These are phyloP conservation scores for Mobula hypostoma DNA, from an alignment of 2,113 vertebrate species.

Conservation along the genomic window DNA sequence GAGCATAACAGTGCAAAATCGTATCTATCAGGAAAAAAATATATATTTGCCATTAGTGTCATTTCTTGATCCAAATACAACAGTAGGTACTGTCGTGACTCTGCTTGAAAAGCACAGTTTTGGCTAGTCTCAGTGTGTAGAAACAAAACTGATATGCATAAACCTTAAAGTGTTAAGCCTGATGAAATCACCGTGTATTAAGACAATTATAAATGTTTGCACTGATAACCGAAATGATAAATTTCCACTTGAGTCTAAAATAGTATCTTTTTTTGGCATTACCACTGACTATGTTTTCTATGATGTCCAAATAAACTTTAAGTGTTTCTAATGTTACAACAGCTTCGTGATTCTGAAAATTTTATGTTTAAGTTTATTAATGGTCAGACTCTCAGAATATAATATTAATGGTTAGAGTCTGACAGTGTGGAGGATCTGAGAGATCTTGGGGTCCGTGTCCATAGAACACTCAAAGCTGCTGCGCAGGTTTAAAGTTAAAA, in stretches of 20 bases:
- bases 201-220: neutral
- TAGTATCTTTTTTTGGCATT: neutral
- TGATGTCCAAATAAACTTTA: neutral
- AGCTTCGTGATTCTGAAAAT: neutral
- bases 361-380: too few species aligned
- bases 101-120: constrained; percentile 46
- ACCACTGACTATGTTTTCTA: neutral
- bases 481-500: too few species aligned
- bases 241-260: neutral
- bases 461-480: too few species aligned
- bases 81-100: constrained; percentile 54
- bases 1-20: constrained; percentile 72
- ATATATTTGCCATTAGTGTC: constrained; percentile 64
- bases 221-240: neutral
- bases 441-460: too few species aligned
- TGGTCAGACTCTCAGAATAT: too few species aligned
- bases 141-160: neutral
- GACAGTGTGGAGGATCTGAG: too few species aligned
- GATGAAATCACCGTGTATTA: neutral
- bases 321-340: neutral
- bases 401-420: too few species aligned
- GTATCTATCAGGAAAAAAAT: constrained; percentile 59
- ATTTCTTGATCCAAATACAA: constrained; percentile 66
- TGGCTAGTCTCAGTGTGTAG: neutral
- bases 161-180: neutral